A percentile compares a stretch with the other conserved stretches of the same genome.
These are phyloP conservation scores for Poeciliopsis turrubarensis DNA, from an alignment of 2,113 vertebrate genomes.

Conservation along the genomic window DNA sequence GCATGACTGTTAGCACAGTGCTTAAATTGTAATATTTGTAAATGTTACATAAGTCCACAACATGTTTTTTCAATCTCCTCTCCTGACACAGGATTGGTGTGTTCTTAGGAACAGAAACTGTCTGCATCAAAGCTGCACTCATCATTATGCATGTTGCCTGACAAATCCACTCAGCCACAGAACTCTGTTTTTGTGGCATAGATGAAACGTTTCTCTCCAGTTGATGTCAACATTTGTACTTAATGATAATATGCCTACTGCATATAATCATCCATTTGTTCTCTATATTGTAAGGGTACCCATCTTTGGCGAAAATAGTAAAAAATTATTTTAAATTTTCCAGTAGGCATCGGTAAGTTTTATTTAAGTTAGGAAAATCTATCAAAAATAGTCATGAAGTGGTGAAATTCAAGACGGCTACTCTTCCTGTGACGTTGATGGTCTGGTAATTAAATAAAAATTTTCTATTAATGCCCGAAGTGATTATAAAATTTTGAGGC, in stretches of 20 bases:
- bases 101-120: not conserved
- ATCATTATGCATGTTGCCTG: not conserved
- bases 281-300: not conserved
- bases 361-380: not conserved
- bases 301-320: not conserved
- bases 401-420: no score
- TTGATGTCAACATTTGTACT: not conserved
- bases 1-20: not conserved
- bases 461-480: not conserved
- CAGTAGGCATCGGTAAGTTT: not conserved
- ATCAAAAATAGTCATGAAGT: not conserved
- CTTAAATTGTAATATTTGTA: not conserved
- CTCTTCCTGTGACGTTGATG: no score
- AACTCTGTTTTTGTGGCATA: not conserved
- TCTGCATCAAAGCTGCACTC: not conserved
- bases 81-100: not conserved
- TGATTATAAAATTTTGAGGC: not conserved
- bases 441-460: no score
- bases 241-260: not conserved
- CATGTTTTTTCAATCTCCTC: not conserved
- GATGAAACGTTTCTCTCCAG: not conserved
- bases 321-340: not conserved
- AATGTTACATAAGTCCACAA: not conserved
- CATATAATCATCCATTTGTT: not conserved
- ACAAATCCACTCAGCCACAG: slow-evolving; percentile 2